phyloP scores from a whole-genome alignment of 2,888 invertebrate species.

The Agriopis marginaria region DNA sequence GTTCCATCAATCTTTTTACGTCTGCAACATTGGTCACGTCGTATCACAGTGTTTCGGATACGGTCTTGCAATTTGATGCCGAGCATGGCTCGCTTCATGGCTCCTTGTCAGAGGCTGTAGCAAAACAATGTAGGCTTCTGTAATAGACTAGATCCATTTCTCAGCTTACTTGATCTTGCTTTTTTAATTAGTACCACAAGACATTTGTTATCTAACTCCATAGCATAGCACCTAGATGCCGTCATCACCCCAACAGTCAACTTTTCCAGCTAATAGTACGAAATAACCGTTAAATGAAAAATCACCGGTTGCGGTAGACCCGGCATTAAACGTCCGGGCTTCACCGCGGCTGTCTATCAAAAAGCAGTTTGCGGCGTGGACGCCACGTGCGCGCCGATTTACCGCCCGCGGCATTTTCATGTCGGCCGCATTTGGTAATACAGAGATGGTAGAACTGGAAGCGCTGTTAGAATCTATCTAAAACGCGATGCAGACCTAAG shows the following conservation, averaged over 20 bases:
- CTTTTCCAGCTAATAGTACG: conserved; percentile 27
- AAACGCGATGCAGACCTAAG: not conserved
- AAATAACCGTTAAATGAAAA: conserved; percentile 66
- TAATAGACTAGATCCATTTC: too few relatives aligned
- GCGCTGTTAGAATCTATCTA: not conserved
- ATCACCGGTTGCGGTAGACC: conserved; percentile 67
- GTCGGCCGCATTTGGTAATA: conserved; percentile 65
- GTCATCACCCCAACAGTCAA: not conserved
- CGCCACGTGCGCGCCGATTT: conserved; percentile 74
- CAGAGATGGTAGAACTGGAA: conserved; percentile 45
- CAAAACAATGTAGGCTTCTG: not conserved
- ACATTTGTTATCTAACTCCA: not conserved
- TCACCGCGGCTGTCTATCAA: conserved; percentile 77
- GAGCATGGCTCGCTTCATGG: too few relatives aligned
- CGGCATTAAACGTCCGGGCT: conserved; percentile 65
- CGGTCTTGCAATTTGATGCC: too few relatives aligned
- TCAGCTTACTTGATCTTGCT: too few relatives aligned
- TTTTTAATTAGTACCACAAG: not conserved
- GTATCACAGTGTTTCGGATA: too few relatives aligned
- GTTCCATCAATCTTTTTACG: too few relatives aligned
- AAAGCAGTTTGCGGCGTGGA: conserved; percentile 76
- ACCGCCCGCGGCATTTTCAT: conserved; percentile 75
- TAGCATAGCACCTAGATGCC: not conserved
- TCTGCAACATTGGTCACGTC: too few relatives aligned
- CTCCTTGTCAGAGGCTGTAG: not conserved